A percentile compares a stretch with the other conserved stretches of the same genome.
Conservation (phyloP, 2,888 invertebrate species). For the Conistra vaccinii region DNA sequence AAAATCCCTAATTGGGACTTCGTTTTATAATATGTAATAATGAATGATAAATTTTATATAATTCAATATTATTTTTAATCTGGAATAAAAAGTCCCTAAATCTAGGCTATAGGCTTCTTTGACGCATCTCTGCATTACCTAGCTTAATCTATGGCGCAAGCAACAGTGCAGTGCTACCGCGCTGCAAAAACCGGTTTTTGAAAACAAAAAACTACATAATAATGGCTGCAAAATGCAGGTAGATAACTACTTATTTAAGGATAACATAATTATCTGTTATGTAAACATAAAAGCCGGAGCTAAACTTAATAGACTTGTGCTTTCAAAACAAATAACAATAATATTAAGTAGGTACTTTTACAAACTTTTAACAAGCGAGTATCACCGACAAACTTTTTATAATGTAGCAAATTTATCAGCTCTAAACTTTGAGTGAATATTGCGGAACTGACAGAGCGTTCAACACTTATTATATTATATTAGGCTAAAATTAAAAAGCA, state of each 20-base stretch:
- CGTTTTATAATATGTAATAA: too few relatives aligned
- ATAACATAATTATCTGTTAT: constrained; percentile 42
- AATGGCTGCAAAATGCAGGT: constrained; percentile 58
- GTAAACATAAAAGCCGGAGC: constrained; percentile 32
- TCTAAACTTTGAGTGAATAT: not conserved
- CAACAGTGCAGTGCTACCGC: constrained; percentile 68
- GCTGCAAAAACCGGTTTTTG: constrained; percentile 69
- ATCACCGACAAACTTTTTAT: constrained; percentile 4
- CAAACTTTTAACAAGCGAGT: constrained; percentile 10
- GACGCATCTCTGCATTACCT: constrained; percentile 44
- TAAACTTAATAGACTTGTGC: constrained; percentile 18
- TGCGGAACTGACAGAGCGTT: not conserved
- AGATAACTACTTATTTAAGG: constrained; percentile 24
- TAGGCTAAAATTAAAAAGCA: too few relatives aligned
- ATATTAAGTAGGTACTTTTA: constrained; percentile 1
- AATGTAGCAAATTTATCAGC: constrained; percentile 4
- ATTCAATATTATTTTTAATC: not conserved
- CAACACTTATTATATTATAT: not conserved
- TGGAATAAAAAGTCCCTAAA: not conserved
- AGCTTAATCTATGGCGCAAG: constrained; percentile 65
- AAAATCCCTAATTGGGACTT: too few relatives aligned
- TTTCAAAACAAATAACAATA: constrained; percentile 32
- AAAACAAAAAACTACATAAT: constrained; percentile 47
- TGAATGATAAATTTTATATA: too few relatives aligned
- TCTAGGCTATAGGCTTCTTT: not conserved